A percentile compares a stretch with the other conserved stretches of the same genome.
Conservation (phyloP, 2,888 invertebrate genomes). For the Diarsia brunnea region DNA sequence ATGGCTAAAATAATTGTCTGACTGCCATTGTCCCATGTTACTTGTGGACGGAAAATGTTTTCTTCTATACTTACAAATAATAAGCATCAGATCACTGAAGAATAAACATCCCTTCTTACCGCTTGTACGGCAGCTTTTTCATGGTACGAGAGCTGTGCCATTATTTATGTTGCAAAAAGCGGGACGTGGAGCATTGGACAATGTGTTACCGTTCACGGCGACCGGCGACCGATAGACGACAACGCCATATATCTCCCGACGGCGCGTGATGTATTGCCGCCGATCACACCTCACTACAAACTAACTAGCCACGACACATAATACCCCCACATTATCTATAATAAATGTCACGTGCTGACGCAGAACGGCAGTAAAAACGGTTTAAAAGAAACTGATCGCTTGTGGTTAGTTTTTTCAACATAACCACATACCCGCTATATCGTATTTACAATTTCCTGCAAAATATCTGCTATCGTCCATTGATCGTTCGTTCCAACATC, state of each 20-base stretch:
- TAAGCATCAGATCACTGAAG: not conserved
- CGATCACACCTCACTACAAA: conserved; percentile 79
- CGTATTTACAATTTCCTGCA: conserved; percentile 36
- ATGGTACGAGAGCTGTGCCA: conserved; percentile 53
- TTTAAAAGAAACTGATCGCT: conserved; percentile 20
- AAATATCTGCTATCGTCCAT: conserved; percentile 46
- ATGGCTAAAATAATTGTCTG: not conserved
- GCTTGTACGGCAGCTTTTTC: conserved; percentile 45
- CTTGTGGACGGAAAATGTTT: not conserved
- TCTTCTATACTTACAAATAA: conserved; percentile 5
- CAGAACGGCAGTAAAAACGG: conserved; percentile 20
- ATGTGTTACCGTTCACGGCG: conserved; percentile 73
- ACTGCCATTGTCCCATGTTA: not conserved
- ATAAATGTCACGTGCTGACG: conserved; percentile 63
- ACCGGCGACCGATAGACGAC: conserved; percentile 78
- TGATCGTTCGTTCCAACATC: conserved; percentile 47
- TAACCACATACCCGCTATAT: conserved; percentile 27
- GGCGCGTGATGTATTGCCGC: conserved; percentile 79
- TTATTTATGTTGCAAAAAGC: conserved; percentile 70
- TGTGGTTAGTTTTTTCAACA: conserved; percentile 21
- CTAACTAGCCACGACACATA: conserved; percentile 71
- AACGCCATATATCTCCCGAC: conserved; percentile 81
- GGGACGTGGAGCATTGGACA: conserved; percentile 62
- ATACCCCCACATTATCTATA: conserved; percentile 68
- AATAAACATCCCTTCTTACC: not conserved